phyloP scores from a whole-genome alignment of 2,113 vertebrate genomes.

The Lasiurus cinereus region DNA sequence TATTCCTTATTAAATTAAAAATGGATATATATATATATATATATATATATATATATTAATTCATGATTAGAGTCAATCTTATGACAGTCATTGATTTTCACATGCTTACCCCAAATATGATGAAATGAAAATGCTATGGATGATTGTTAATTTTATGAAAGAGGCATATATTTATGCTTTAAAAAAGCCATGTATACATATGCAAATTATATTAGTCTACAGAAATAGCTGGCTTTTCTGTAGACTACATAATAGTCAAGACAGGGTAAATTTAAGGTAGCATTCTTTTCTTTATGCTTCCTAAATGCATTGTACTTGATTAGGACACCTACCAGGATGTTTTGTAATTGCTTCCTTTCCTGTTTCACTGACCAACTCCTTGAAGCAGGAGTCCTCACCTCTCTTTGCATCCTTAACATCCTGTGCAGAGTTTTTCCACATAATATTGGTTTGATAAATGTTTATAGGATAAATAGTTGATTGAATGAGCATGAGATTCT shows the following conservation, averaged over 20 bases:
- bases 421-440: neutral
- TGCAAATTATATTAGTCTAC: neutral
- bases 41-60: neutral
- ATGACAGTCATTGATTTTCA: neutral
- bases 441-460: neutral
- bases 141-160: neutral
- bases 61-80: neutral
- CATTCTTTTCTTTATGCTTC: neutral
- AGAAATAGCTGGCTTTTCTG: neutral
- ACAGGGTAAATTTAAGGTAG: neutral
- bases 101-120: neutral
- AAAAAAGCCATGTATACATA: neutral
- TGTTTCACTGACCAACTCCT: neutral
- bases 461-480: neutral
- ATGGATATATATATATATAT: neutral
- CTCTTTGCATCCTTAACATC: neutral
- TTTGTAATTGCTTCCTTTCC: neutral
- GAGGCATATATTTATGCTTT: neutral
- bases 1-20: neutral
- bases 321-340: neutral
- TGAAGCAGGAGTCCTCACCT: neutral
- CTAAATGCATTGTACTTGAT: neutral
- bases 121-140: neutral
- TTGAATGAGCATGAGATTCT: neutral
- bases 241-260: too few species aligned